These are phyloP conservation scores for Eumaeus atala DNA, from an alignment of 1,140 invertebrate species.

Conservation along the genomic window DNA sequence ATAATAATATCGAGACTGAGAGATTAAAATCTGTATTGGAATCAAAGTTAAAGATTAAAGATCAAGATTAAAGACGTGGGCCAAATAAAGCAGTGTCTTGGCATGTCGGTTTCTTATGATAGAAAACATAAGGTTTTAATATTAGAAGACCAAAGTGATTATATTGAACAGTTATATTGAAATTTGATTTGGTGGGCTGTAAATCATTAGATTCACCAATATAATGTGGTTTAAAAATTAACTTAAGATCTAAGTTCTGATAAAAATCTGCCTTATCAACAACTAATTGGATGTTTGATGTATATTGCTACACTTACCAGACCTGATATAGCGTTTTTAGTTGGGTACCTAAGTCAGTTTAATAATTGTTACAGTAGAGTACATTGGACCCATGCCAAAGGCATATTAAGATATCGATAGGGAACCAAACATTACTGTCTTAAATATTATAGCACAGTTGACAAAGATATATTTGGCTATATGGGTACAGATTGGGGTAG, in stretches of 20 bases:
- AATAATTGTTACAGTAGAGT: neutral
- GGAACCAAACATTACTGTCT: slow-evolving; percentile 13
- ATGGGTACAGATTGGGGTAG: slow-evolving; percentile 19
- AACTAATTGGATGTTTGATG: slow-evolving; percentile 12
- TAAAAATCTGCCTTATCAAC: neutral
- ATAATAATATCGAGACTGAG: no score
- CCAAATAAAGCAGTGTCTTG: no score
- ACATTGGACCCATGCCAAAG: neutral
- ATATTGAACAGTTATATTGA: neutral
- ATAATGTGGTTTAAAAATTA: neutral
- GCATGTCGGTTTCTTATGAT: no score
- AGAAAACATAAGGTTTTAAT: no score
- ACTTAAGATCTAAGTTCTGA: neutral
- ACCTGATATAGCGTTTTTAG: slow-evolving; percentile 9
- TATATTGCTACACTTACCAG: slow-evolving; percentile 7
- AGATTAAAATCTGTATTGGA: no score
- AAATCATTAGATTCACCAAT: slow-evolving; percentile 3
- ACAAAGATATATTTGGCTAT: no score
- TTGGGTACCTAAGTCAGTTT: slow-evolving; percentile 8
- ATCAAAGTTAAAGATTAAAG: no score
- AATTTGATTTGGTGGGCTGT: neutral
- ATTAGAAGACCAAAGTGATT: no score
- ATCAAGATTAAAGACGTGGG: no score
- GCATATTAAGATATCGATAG: slow-evolving; percentile 1
- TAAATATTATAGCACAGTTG: slow-evolving; percentile 6